phyloP scores from a whole-genome alignment of 2,888 invertebrate species.

The Ferrisia virgata region DNA sequence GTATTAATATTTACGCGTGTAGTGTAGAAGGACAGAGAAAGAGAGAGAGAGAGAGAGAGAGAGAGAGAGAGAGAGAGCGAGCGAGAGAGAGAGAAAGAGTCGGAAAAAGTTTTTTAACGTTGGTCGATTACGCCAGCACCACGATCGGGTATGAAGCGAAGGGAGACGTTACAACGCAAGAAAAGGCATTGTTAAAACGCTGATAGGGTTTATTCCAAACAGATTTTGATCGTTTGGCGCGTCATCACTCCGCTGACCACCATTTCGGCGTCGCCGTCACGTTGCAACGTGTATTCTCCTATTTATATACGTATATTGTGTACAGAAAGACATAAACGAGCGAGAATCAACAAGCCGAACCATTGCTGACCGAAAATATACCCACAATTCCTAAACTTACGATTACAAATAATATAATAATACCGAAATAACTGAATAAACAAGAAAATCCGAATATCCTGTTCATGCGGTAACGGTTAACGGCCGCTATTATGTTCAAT shows the following conservation, averaged over 20 bases:
- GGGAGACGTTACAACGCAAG: neutral
- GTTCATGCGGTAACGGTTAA: slow-evolving; percentile 68
- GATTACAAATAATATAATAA: slow-evolving; percentile 72
- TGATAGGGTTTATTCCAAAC: neutral
- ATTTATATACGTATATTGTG: neutral
- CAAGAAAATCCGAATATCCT: slow-evolving; percentile 67
- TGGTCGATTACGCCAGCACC: neutral
- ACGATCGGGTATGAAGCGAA: neutral
- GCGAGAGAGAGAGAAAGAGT: too few relatives aligned
- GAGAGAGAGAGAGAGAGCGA: too few relatives aligned
- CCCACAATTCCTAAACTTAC: slow-evolving; percentile 61
- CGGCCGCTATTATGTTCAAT: slow-evolving; percentile 65
- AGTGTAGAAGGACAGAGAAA: neutral
- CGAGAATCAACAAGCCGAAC: neutral
- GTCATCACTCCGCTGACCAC: too few relatives aligned
- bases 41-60: too few relatives aligned
- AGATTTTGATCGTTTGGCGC: neutral
- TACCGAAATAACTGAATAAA: slow-evolving; percentile 64
- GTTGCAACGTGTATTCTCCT: neutral
- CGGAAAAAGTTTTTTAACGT: neutral
- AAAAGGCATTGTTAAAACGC: neutral
- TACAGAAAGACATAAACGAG: neutral
- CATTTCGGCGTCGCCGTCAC: neutral
- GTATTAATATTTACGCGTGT: neutral
- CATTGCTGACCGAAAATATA: neutral